Evolutionary conservation across 1,140 invertebrate genomes (phyloP).

Genomic region (Atta texana): DNA sequence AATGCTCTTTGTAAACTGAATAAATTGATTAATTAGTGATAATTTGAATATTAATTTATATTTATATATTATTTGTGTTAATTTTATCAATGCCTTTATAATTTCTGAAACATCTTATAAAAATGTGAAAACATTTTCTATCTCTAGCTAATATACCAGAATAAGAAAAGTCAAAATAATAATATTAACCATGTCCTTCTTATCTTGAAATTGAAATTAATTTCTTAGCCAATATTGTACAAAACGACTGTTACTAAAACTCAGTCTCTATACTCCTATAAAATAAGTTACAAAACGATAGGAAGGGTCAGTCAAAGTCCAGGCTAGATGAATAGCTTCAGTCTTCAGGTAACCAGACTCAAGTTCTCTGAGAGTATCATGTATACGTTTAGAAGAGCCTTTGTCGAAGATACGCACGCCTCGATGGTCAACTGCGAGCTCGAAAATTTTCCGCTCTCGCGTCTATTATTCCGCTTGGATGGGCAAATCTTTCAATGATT

Average conservation of each 20-base stretch:
- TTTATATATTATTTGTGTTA: neutral
- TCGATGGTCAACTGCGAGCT: conserved; percentile 27
- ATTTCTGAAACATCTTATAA: neutral
- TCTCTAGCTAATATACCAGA: neutral
- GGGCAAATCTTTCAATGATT: conserved; percentile 3
- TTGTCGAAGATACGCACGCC: conserved; percentile 15
- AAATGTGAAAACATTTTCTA: neutral
- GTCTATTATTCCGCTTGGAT: conserved; percentile 31
- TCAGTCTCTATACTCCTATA: neutral
- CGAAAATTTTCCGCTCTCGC: conserved; percentile 17
- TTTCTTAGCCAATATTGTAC: conserved; percentile 2
- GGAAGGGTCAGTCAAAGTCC: conserved; percentile 14
- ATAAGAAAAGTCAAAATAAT: neutral
- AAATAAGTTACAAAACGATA: neutral
- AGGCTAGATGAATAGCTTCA: conserved; percentile 8
- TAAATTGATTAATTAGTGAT: conserved; percentile 12
- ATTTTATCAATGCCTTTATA: neutral
- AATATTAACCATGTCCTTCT: neutral
- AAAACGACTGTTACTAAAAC: neutral
- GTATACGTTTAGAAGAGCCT: conserved; percentile 2
- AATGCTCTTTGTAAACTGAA: neutral
- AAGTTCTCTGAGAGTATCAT: neutral
- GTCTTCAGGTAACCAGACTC: neutral
- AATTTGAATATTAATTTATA: neutral
- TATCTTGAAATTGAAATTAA: conserved; percentile 22